Evolutionary conservation across 2,797 vertebrate genomes (phyloP).

Genomic region (Spizella passerina): DNA sequence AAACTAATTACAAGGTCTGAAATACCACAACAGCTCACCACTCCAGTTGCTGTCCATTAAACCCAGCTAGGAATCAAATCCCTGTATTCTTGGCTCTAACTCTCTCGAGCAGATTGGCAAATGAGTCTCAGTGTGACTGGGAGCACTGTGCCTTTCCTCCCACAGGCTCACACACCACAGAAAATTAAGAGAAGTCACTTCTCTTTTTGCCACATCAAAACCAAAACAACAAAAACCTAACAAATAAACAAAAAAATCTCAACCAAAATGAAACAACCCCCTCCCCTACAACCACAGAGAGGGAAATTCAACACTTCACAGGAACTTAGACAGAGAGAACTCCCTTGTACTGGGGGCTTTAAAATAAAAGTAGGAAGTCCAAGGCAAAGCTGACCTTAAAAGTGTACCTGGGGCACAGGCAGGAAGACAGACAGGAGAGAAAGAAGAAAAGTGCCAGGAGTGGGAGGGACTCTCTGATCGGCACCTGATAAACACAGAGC

Average conservation of each 20-base stretch:
- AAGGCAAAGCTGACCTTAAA: neutral
- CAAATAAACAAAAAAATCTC: neutral
- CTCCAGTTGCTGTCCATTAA: neutral
- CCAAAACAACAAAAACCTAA: neutral
- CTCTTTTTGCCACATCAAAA: neutral
- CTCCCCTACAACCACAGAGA: accelerated
- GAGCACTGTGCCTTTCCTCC: neutral
- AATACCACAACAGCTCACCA: neutral
- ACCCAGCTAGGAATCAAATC: neutral
- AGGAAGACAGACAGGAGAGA: neutral
- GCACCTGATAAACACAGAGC: neutral
- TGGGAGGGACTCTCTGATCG: neutral
- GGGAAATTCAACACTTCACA: neutral
- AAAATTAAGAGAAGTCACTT: neutral
- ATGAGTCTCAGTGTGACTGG: neutral
- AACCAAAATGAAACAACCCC: neutral
- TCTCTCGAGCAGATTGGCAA: neutral
- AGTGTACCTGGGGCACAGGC: neutral
- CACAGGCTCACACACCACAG: neutral
- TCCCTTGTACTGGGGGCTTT: neutral
- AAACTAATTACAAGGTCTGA: neutral
- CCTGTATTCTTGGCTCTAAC: neutral
- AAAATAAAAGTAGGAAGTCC: neutral
- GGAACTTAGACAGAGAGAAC: neutral
- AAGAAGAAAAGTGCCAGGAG: neutral